These are phyloP conservation scores for Drosophila subobscura DNA, from an alignment of 1,140 invertebrate genomes.

Conservation along the genomic window DNA sequence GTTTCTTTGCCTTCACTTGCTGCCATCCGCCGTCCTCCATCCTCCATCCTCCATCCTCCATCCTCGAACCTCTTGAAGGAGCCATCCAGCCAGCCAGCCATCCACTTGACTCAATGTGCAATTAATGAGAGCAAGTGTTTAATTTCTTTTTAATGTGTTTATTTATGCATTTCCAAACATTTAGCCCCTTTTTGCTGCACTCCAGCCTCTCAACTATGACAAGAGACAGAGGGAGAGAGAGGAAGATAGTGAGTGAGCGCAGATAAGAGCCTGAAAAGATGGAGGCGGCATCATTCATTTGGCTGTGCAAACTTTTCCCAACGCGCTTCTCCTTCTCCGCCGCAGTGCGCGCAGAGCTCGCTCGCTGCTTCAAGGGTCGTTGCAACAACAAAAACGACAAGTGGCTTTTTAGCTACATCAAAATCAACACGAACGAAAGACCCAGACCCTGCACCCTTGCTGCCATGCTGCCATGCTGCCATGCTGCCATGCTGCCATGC, in stretches of 20 bases:
- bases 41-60: background rate
- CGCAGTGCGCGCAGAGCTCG: too few relatives aligned
- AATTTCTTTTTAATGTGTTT: conserved; percentile 79
- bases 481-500: background rate
- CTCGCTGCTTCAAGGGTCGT: conserved; percentile 49
- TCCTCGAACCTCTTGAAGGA: background rate
- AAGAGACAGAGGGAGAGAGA: too few relatives aligned
- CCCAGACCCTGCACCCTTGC: background rate
- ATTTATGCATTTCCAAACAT: conserved; percentile 76
- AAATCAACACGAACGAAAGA: conserved; percentile 64
- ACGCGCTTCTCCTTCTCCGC: conserved; percentile 49
- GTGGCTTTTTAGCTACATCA: conserved; percentile 79
- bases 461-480: background rate
- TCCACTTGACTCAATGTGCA: conserved; percentile 58
- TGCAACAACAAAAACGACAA: conserved; percentile 59
- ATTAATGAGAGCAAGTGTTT: conserved; percentile 69
- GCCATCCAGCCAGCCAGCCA: background rate
- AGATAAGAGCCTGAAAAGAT: too few relatives aligned
- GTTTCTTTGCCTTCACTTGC: background rate
- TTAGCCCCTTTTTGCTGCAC: conserved; percentile 36
- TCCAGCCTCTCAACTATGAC: conserved; percentile 8
- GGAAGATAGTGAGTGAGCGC: conserved; percentile 7
- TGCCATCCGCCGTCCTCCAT: conserved; percentile 5
- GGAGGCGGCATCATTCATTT: conserved; percentile 56
- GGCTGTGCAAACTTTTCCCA: conserved; percentile 78